Conservation (phyloP, 2,113 vertebrate genomes). For the Cardinalis cardinalis region DNA sequence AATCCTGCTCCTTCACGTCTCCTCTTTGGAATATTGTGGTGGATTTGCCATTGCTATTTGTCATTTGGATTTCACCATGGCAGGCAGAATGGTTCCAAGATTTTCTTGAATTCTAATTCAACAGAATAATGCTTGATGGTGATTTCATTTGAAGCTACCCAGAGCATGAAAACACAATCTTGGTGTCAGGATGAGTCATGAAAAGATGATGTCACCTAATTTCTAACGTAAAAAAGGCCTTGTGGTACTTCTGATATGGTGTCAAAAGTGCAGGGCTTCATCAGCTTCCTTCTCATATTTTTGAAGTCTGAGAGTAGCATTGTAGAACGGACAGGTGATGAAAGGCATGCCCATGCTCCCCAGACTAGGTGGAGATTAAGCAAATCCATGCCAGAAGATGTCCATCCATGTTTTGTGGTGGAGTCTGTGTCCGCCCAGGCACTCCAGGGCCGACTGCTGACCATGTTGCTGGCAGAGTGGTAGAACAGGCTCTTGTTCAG, state of each 20-base stretch:
- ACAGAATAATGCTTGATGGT: background rate
- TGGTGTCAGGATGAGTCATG: background rate
- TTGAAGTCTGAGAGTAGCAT: background rate
- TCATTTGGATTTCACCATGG: background rate
- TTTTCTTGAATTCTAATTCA: background rate
- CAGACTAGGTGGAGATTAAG: background rate
- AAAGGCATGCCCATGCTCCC: background rate
- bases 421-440: background rate
- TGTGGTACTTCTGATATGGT: background rate
- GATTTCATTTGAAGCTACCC: background rate
- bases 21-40: background rate
- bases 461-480: background rate
- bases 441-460: background rate
- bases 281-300: background rate
- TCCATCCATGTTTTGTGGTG: background rate
- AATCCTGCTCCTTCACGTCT: background rate
- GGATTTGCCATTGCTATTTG: background rate
- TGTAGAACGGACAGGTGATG: background rate
- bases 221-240: background rate
- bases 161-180: background rate
- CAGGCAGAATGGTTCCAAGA: background rate
- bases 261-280: background rate
- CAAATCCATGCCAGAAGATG: background rate
- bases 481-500: background rate
- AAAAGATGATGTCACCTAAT: background rate